Evolutionary conservation across 35 echinoderm and acorn worm genomes (phyloP), one percentile per base, ranked within the genome.

Genomic region (Acanthaster planci): DNA sequence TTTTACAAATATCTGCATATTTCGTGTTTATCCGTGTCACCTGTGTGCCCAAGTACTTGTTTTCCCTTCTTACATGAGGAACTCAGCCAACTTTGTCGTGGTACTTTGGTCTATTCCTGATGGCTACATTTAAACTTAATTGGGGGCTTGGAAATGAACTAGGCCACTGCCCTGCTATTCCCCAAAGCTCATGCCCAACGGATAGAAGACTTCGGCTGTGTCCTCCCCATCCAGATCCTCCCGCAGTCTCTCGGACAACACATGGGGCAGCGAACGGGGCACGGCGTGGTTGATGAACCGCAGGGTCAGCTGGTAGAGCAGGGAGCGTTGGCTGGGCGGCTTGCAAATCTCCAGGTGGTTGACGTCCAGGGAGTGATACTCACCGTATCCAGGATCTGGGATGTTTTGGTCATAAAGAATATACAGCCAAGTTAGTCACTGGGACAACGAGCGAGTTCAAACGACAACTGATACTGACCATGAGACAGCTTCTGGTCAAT

Each of bases 321-420:
- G 60, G 7, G 95, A 93, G 52, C 85, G 87, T 12, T 40, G 84
- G 39, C 84, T 85, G 10, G 79, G 37, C 12, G 95, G 95, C 59
- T 97, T 97, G 31, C 95, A 97, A 0, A 97, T 90, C 60, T 93
- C 87, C 15, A 93, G 82, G 51, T 97, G 95, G 72, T 93, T 93
- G 14, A 93, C 68, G 38, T 82, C 68, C 37, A 97, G 53, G 35
- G 84, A 72, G 30, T 97, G 79, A 60, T 84, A 93, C 9, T 97
- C 91, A 18, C 95, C 95, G 79, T 90, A 93, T 64, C 95, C 95
- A 35, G 95, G 95, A 91, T 97, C 95, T 97, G 84, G 26, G 7
- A 8, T 9, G 10, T 84, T 76, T 27, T 84, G 23, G 27, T 84
- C 15, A 22, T 9, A 10, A 68, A 10, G 16, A 12, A 16, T 8